Percentiles rank a stretch among this genome's conserved stretches.
These are phyloP conservation scores for Callyntrura sp. DNA, from an alignment of 2,888 invertebrate species.

Conservation along the genomic window DNA sequence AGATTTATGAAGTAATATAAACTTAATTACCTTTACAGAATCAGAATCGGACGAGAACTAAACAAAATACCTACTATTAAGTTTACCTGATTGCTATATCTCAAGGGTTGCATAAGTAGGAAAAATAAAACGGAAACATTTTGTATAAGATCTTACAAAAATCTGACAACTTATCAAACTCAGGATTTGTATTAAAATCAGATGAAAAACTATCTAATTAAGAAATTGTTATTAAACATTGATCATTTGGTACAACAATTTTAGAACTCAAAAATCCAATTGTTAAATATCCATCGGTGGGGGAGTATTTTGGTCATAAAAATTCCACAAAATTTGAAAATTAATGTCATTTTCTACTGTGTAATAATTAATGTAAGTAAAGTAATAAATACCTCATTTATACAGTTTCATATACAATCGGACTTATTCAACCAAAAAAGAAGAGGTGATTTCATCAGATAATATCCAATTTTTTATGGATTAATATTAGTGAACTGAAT, in stretches of 20 bases:
- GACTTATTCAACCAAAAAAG: slow-evolving; percentile 40
- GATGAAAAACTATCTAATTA: slow-evolving; percentile 57
- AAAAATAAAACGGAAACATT: slow-evolving; percentile 23
- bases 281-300: slow-evolving; percentile 57
- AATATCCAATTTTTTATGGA: slow-evolving; percentile 49
- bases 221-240: slow-evolving; percentile 51
- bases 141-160: slow-evolving; percentile 70
- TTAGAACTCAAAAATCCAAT: slow-evolving; percentile 47
- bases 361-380: slow-evolving; percentile 57
- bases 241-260: slow-evolving; percentile 66
- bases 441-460: slow-evolving; percentile 55
- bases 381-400: slow-evolving; percentile 59
- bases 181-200: slow-evolving; percentile 73
- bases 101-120: slow-evolving; percentile 62
- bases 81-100: slow-evolving; percentile 63
- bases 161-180: slow-evolving; percentile 76
- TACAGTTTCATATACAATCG: slow-evolving; percentile 59
- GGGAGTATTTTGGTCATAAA: slow-evolving; percentile 69
- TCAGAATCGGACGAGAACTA: slow-evolving; percentile 88
- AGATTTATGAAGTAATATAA: neutral
- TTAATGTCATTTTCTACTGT: slow-evolving; percentile 72
- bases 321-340: slow-evolving; percentile 66
- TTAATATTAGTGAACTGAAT: neutral
- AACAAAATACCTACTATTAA: slow-evolving; percentile 84
- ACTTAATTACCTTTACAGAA: slow-evolving; percentile 84